phyloP scores from a whole-genome alignment of 2,888 invertebrate species.

The Andrena trimmerana region DNA sequence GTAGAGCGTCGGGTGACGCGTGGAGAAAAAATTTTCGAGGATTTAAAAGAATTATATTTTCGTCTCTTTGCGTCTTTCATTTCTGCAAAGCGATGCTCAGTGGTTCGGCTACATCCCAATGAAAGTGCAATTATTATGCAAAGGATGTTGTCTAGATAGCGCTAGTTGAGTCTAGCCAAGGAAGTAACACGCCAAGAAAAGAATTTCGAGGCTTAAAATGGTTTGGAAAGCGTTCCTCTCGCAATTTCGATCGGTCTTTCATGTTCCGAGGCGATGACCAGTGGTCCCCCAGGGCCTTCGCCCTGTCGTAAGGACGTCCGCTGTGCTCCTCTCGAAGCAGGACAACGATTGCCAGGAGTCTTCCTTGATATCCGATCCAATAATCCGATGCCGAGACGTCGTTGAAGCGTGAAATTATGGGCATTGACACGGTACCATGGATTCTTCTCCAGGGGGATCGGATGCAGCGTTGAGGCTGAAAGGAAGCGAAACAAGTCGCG shows the following conservation, averaged over 20 bases:
- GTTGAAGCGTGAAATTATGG: conserved; percentile 80
- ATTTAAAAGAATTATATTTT: no score
- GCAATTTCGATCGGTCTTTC: conserved; percentile 73
- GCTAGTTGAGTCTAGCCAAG: neutral
- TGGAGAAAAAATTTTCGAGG: no score
- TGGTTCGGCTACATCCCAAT: no score
- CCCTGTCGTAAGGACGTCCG: conserved; percentile 70
- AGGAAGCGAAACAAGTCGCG: conserved; percentile 44
- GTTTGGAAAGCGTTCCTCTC: conserved; percentile 48
- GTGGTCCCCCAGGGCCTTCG: conserved; percentile 60
- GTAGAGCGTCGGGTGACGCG: no score
- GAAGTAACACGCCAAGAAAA: conserved; percentile 20
- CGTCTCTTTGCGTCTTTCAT: no score
- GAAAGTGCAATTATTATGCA: no score
- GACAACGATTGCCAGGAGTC: conserved; percentile 67
- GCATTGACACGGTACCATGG: conserved; percentile 75
- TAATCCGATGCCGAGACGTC: conserved; percentile 79
- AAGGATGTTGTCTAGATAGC: neutral
- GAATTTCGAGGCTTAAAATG: conserved; percentile 50
- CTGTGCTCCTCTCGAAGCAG: conserved; percentile 52
- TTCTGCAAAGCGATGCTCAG: no score
- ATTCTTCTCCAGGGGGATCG: conserved; percentile 67
- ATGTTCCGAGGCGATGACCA: conserved; percentile 55
- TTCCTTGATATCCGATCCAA: conserved; percentile 78
- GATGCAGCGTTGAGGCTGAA: conserved; percentile 29